These are phyloP conservation scores for Pseudachorutes palmiensis DNA, from an alignment of 1,140 invertebrate genomes.

Conservation along the genomic window DNA sequence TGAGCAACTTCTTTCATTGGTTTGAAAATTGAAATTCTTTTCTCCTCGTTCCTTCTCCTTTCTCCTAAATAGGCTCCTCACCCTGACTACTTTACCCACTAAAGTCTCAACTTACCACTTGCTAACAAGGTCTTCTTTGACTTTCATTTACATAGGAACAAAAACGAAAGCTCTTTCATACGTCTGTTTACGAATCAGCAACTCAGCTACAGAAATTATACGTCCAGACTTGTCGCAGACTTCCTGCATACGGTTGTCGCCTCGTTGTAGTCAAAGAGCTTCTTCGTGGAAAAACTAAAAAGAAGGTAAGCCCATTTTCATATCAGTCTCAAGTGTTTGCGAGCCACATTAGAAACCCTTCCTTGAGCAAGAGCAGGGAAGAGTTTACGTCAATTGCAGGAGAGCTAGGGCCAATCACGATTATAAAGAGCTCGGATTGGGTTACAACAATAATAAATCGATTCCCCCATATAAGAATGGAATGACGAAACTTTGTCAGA, in stretches of 20 bases:
- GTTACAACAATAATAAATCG: constrained; percentile 1
- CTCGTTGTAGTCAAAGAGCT: constrained; percentile 62
- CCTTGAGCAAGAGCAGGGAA: too few species aligned
- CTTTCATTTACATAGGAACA: constrained; percentile 51
- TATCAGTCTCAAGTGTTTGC: too few species aligned
- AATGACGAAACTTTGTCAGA: not conserved
- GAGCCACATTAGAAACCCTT: too few species aligned
- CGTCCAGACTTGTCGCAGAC: constrained; percentile 56
- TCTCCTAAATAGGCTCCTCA: too few species aligned
- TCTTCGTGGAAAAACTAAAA: constrained; percentile 54
- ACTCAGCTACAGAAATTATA: constrained; percentile 60
- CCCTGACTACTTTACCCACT: too few species aligned
- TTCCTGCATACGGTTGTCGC: constrained; percentile 58
- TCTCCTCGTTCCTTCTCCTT: not conserved
- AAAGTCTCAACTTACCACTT: not conserved
- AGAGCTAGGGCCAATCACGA: not conserved
- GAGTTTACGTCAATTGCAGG: too few species aligned
- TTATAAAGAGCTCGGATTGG: not conserved
- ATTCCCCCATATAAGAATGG: too few species aligned
- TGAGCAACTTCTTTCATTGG: constrained; percentile 1
- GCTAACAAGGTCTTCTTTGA: constrained; percentile 13
- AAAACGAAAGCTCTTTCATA: constrained; percentile 60
- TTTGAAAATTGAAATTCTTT: not conserved
- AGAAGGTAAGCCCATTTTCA: constrained; percentile 56
- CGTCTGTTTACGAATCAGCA: constrained; percentile 58